These are phyloP conservation scores for Hymenopus coronatus DNA, from an alignment of 2,888 invertebrate species.

Conservation along the genomic window DNA sequence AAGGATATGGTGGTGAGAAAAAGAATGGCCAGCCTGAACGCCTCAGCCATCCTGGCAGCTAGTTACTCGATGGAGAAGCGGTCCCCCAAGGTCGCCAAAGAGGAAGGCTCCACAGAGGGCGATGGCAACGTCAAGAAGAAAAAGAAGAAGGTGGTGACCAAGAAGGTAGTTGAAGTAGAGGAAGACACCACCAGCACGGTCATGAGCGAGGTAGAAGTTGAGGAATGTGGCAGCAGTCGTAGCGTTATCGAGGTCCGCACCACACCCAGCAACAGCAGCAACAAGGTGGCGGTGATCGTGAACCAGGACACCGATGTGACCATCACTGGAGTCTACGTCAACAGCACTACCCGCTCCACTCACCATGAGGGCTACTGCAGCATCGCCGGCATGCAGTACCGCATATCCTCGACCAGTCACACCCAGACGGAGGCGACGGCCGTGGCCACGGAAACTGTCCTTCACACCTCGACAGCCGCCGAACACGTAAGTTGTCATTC, in stretches of 20 bases:
- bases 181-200: slow-evolving; percentile 43
- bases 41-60: slow-evolving; percentile 84
- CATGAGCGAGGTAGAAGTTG: slow-evolving; percentile 45
- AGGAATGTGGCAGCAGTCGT: slow-evolving; percentile 45
- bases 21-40: slow-evolving; percentile 88
- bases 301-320: slow-evolving; percentile 85
- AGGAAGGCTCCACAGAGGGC: background rate
- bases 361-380: slow-evolving; percentile 81
- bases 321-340: slow-evolving; percentile 80
- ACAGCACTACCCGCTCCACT: slow-evolving; percentile 69
- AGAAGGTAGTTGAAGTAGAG: slow-evolving; percentile 51
- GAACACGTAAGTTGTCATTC: slow-evolving; percentile 44
- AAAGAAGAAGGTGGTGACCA: slow-evolving; percentile 25
- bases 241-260: slow-evolving; percentile 45
- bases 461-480: slow-evolving; percentile 44
- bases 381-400: slow-evolving; percentile 80
- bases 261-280: slow-evolving; percentile 28
- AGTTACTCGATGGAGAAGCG: slow-evolving; percentile 73
- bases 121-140: slow-evolving; percentile 19
- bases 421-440: slow-evolving; percentile 83
- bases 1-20: slow-evolving; percentile 86
- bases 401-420: slow-evolving; percentile 82
- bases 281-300: slow-evolving; percentile 65
- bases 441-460: slow-evolving; percentile 60
- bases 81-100: slow-evolving; percentile 2